These are phyloP conservation scores for Rhodophaea formosa DNA, from an alignment of 2,888 invertebrate species.

Conservation along the genomic window DNA sequence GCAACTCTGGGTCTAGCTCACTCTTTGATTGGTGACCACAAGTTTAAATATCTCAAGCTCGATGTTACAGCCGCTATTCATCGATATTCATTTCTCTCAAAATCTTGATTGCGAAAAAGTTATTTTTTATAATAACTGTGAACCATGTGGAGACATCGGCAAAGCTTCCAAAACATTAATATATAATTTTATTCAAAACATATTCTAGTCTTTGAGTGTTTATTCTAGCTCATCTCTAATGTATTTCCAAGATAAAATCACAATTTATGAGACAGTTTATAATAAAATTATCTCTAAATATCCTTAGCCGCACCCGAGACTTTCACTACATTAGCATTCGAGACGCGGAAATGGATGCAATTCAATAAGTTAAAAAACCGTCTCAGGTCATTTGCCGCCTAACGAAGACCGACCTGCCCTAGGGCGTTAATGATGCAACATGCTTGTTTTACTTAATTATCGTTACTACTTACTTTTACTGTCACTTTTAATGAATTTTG, in stretches of 20 bases:
- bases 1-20: no score
- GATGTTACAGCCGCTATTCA: no score
- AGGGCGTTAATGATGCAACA: background rate
- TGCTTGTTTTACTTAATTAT: background rate
- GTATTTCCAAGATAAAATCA: background rate
- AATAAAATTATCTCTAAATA: background rate
- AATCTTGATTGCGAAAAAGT: no score
- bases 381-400: background rate
- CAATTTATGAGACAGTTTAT: background rate
- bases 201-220: background rate
- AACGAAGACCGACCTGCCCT: background rate
- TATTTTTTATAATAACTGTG: no score
- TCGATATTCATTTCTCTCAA: no score
- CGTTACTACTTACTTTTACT: no score
- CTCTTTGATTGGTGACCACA: no score
- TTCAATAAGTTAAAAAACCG: background rate
- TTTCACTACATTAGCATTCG: slow-evolving; percentile 18
- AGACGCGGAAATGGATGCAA: slow-evolving; percentile 14
- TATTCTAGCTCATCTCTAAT: background rate
- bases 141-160: no score
- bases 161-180: background rate
- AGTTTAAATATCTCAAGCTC: no score
- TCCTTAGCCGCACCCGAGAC: slow-evolving; percentile 3
- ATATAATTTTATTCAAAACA: background rate
- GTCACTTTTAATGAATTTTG: no score